Percentiles rank a stretch among this genome's conserved stretches.
These are phyloP conservation scores for Idris sp. DNA, from an alignment of 1,140 invertebrate species.

Conservation along the genomic window DNA sequence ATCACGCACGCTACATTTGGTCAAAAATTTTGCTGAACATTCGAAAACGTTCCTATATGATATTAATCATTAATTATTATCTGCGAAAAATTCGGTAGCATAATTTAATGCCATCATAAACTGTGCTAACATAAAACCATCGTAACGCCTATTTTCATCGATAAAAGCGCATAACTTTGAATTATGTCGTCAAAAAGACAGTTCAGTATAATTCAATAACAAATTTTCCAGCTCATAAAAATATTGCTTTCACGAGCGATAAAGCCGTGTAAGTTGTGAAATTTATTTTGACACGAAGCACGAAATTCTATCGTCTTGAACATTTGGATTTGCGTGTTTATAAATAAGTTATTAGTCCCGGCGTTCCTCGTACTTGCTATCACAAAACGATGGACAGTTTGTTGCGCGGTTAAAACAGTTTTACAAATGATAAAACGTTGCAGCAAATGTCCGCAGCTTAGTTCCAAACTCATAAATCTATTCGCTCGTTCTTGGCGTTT, in stretches of 20 bases:
- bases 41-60: slow-evolving; percentile 4
- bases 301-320: too few relatives aligned
- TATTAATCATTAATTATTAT: slow-evolving; percentile 6
- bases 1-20: slow-evolving; percentile 13
- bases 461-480: slow-evolving; percentile 52
- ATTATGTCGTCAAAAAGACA: too few relatives aligned
- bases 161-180: too few relatives aligned
- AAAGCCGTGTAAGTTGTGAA: too few relatives aligned
- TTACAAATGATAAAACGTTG: slow-evolving; percentile 33
- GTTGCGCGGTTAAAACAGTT: slow-evolving; percentile 11
- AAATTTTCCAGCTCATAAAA: too few relatives aligned
- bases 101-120: too few relatives aligned
- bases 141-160: too few relatives aligned
- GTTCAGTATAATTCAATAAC: too few relatives aligned
- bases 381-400: slow-evolving; percentile 11
- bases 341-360: slow-evolving; percentile 15
- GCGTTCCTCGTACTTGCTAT: slow-evolving; percentile 7
- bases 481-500: slow-evolving; percentile 32
- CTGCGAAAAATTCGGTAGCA: too few relatives aligned
- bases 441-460: slow-evolving; percentile 13
- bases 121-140: too few relatives aligned
- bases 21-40: slow-evolving; percentile 3
- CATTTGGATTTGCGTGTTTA: slow-evolving; percentile 6
- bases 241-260: too few relatives aligned
- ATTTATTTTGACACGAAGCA: too few relatives aligned